These are phyloP conservation scores for Tachycineta bicolor DNA, from an alignment of 2,113 vertebrate genomes.

Conservation along the genomic window DNA sequence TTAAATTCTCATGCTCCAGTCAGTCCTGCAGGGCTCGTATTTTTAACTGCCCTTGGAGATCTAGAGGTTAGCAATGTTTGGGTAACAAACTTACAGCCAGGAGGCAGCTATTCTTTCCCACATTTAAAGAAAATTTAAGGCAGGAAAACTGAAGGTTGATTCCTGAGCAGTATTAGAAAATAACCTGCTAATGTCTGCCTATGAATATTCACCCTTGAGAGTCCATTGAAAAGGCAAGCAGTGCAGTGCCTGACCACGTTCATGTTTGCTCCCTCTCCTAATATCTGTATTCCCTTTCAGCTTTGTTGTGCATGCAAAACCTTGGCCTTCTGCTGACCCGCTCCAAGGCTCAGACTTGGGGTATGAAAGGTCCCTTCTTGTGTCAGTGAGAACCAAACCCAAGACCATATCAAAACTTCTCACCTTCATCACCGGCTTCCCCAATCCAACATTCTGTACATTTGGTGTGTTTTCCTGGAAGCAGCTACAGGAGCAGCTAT, in stretches of 20 bases:
- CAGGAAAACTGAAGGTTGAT: not conserved
- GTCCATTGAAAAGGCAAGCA: not conserved
- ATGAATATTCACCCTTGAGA: fast-evolving
- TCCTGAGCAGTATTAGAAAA: not conserved
- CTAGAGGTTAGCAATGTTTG: not conserved
- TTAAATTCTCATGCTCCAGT: not conserved
- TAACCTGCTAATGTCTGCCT: not conserved
- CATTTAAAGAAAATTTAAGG: not conserved
- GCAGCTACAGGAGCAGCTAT: not conserved
- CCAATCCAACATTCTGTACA: fast-evolving
- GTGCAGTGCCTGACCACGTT: not conserved
- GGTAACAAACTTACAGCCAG: not conserved
- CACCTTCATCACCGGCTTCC: not conserved
- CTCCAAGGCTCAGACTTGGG: not conserved
- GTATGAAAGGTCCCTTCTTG: not conserved
- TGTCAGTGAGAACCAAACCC: not conserved
- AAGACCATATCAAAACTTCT: not conserved
- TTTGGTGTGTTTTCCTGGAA: not conserved
- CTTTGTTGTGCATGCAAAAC: not conserved
- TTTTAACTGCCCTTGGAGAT: not conserved
- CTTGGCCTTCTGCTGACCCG: not conserved
- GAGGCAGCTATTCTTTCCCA: not conserved
- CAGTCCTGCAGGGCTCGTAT: not conserved
- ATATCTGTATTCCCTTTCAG: not conserved
- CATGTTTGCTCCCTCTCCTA: not conserved